Evolutionary conservation across 2,888 invertebrate species (phyloP), one percentile per base, ranked within the genome.

Genomic region (Lamellibrachia columna): DNA sequence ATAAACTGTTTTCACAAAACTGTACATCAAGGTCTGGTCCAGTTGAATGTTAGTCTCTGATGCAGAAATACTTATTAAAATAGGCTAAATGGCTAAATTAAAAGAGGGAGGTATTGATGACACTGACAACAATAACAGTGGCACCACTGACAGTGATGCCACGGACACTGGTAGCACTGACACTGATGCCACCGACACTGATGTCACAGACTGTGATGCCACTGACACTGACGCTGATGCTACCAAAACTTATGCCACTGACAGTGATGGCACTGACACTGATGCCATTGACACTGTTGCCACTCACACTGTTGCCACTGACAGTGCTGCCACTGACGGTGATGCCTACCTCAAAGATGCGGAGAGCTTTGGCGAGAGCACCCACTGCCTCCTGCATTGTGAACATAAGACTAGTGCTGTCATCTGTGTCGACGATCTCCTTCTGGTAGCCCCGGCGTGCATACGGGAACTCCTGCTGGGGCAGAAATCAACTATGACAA

Each of bases 331-430:
- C 75, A 75, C 75, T 22, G 75, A 75, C 52, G 52, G 15, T 91
- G 7, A 93, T n/a, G 94, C 93, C 96, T 95, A 98, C 98, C 96
- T 98, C 98, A 97, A 99, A 99, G 53, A 99, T 97, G 96, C 98
- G 98, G 93, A 99, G 97, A 93, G 98, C 98, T 95, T 97, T 98
- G 1, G 99, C 99, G 92, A 99, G 97, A 2, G 98, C 98, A 2
- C 99, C 99, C 2, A 98, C 98, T 95, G 98, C 98, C 93, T 98
- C 98, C 92, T 97, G 97, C 0, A 99, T 98, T 0, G 99, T 94
- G 94, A 96, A 96, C 53, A 96, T 93, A 11, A 96, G 92, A 91
- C 95, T 95, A n/a, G 95, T 95, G 93, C 95, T 95, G 7, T 95
- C 95, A 22, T 96, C 95, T n/a, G 92, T 93, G 92, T 95, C 95